phyloP scores from a whole-genome alignment of 2,113 vertebrate species.

The Anguilla rostrata region DNA sequence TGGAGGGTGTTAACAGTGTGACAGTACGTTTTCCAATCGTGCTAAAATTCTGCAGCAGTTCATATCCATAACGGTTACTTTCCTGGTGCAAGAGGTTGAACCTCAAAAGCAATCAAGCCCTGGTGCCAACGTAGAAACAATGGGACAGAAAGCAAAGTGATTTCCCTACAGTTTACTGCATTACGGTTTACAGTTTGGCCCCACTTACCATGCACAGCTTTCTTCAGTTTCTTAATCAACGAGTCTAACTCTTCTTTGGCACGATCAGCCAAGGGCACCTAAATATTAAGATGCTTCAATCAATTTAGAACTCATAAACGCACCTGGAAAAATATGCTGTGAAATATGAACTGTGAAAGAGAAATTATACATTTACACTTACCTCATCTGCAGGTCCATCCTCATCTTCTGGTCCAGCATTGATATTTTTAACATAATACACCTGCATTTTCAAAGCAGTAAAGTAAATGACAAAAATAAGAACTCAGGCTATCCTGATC shows the following conservation, averaged over 20 bases:
- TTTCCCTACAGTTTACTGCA: not conserved
- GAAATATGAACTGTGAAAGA: not conserved
- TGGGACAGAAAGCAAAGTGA: not conserved
- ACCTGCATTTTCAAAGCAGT: constrained; percentile 62
- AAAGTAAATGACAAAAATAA: not conserved
- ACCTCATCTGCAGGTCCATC: constrained; percentile 64
- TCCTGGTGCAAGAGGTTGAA: not conserved
- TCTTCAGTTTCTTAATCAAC: constrained; percentile 77
- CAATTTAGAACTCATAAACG: not conserved
- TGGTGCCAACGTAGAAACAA: not conserved
- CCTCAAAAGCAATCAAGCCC: not conserved
- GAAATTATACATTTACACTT: constrained; percentile 37
- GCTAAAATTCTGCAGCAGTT: not conserved
- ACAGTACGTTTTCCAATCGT: not conserved
- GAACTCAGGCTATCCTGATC: not conserved
- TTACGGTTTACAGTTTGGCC: not conserved
- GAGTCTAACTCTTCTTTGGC: constrained; percentile 73
- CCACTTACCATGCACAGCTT: constrained; percentile 72
- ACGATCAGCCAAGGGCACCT: constrained; percentile 78
- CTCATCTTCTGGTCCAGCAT: constrained; percentile 74
- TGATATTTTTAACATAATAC: constrained; percentile 86
- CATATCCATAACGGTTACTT: not conserved
- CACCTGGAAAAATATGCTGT: not conserved
- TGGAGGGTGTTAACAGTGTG: not conserved
- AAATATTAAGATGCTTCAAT: constrained; percentile 9